A percentile compares a stretch with the other conserved stretches of the same genome.
These are phyloP conservation scores for Passerina amoena DNA, from an alignment of 2,113 vertebrate species.

Conservation along the genomic window DNA sequence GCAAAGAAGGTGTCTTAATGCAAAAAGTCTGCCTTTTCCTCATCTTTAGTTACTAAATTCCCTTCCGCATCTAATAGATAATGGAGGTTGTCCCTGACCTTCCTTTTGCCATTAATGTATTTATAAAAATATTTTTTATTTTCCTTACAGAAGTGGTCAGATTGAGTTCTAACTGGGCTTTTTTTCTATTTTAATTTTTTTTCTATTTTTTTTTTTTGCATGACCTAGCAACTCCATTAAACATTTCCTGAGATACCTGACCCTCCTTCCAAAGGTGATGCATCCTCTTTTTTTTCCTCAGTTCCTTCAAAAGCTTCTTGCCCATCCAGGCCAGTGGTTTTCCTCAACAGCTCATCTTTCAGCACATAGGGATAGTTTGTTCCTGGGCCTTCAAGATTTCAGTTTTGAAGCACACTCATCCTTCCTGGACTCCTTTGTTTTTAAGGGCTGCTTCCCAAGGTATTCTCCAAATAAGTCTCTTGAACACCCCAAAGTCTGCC, in stretches of 20 bases:
- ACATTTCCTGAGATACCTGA: not conserved
- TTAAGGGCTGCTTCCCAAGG: not conserved
- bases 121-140: not conserved
- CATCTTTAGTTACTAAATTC: not conserved
- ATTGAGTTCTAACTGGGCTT: not conserved
- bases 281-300: not conserved
- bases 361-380: fast-evolving
- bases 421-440: not conserved
- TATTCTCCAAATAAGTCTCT: not conserved
- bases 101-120: not conserved
- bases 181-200: not conserved
- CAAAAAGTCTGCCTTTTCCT: not conserved
- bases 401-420: not conserved
- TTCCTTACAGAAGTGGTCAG: not conserved
- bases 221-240: not conserved
- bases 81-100: not conserved
- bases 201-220: not conserved
- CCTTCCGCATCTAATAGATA: fast-evolving
- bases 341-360: fast-evolving
- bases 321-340: not conserved
- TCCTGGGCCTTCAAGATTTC: not conserved
- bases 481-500: not conserved
- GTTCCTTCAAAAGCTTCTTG: not conserved
- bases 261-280: not conserved
- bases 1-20: not conserved